Evolutionary conservation across 2,113 vertebrate genomes (phyloP).

Genomic region (Ascaphus truei): DNA sequence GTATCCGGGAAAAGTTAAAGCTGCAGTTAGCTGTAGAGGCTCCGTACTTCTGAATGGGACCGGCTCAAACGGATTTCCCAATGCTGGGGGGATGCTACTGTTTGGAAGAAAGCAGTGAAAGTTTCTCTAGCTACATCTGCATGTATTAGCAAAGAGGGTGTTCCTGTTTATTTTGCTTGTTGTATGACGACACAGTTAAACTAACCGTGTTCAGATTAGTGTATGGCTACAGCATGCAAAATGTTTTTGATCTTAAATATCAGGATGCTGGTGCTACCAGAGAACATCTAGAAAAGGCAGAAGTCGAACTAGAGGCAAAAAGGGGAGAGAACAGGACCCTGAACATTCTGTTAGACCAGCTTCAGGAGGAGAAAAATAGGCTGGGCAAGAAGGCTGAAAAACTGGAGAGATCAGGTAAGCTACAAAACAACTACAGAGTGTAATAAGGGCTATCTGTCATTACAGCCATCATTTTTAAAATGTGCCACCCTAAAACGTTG

Average conservation of each 20-base stretch:
- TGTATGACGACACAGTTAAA: neutral
- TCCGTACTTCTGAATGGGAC: too few species aligned
- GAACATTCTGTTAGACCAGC: slow-evolving; percentile 23
- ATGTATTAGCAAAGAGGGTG: too few species aligned
- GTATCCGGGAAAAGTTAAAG: too few species aligned
- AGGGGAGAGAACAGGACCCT: slow-evolving; percentile 19
- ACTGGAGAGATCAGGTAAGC: slow-evolving; percentile 23
- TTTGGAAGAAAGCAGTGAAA: too few species aligned
- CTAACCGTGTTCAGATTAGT: neutral
- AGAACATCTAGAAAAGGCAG: slow-evolving; percentile 10
- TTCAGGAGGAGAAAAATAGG: slow-evolving; percentile 36
- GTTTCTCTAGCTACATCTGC: too few species aligned
- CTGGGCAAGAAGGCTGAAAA: slow-evolving; percentile 33
- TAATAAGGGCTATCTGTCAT: slow-evolving; percentile 5
- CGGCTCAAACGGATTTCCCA: too few species aligned
- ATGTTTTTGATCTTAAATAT: neutral
- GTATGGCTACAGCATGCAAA: too few species aligned
- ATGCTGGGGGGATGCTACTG: too few species aligned
- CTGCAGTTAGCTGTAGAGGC: too few species aligned
- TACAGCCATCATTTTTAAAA: too few species aligned
- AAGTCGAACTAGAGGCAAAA: slow-evolving; percentile 9
- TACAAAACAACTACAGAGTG: slow-evolving; percentile 32
- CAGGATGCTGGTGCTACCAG: slow-evolving; percentile 24
- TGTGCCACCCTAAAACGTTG: too few species aligned
- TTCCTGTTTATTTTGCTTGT: too few species aligned